Conservation (phyloP, 2,113 vertebrate genomes). For the Ochotona princeps region DNA sequence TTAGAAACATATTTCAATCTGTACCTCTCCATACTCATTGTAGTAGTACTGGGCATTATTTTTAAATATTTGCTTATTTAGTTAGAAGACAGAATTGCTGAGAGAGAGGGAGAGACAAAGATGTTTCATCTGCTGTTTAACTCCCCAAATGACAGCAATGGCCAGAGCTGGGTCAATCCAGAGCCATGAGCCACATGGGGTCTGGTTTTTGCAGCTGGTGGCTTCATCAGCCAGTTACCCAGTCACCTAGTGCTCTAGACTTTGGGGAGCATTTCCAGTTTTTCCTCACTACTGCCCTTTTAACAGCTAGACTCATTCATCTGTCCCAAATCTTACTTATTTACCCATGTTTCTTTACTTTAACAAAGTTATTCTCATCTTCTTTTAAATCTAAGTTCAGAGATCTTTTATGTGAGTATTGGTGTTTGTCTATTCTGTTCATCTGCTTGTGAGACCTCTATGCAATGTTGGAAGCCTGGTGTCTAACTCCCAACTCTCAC, state of each 20-base stretch:
- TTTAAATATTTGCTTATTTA: no score
- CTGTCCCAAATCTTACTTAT: background rate
- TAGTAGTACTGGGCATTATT: no score
- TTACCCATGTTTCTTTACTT: background rate
- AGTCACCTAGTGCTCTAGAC: no score
- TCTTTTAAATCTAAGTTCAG: conserved; percentile 13
- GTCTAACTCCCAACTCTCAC: background rate
- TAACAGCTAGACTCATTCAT: background rate
- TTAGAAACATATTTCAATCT: background rate
- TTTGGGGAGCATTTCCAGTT: background rate
- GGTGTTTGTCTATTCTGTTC: background rate
- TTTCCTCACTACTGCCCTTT: background rate
- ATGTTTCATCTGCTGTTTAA: no score
- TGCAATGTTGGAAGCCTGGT: background rate
- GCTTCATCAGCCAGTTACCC: no score
- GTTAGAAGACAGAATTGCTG: no score
- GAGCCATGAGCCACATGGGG: no score
- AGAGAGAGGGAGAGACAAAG: no score
- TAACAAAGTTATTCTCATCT: background rate
- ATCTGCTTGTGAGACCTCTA: background rate
- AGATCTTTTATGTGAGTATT: background rate
- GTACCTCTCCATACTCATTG: background rate
- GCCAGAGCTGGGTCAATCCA: no score
- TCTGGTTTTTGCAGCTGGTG: no score
- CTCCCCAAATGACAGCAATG: no score